Conservation (phyloP, 2,797 vertebrate genomes). For the Arnoldichthys spilopterus region DNA sequence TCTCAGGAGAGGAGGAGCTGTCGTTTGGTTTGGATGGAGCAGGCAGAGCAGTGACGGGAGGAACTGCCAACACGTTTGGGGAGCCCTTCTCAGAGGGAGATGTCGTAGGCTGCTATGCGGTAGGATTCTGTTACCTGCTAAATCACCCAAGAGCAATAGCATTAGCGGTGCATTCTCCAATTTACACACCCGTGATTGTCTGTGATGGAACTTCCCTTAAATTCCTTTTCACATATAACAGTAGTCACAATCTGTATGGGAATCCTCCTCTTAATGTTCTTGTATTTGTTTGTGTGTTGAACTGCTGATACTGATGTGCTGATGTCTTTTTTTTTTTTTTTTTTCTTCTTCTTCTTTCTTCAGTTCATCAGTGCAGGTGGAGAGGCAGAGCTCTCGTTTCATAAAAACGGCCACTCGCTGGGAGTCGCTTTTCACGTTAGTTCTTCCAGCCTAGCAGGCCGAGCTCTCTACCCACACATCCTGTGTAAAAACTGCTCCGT, state of each 20-base stretch:
- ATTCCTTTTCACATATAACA: too few species aligned
- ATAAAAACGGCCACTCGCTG: constrained; percentile 82
- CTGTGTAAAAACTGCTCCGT: constrained; percentile 85
- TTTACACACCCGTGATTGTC: too few species aligned
- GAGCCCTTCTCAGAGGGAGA: constrained; percentile 85
- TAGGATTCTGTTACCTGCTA: constrained; percentile 53
- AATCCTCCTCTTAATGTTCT: too few species aligned
- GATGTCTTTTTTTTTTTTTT: background rate
- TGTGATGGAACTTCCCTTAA: too few species aligned
- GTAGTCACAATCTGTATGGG: too few species aligned
- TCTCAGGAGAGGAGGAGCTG: constrained; percentile 83
- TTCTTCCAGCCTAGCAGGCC: constrained; percentile 67
- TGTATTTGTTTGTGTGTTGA: background rate
- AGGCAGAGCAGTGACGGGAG: constrained; percentile 80
- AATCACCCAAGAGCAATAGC: background rate
- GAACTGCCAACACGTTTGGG: constrained; percentile 83
- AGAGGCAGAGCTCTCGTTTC: constrained; percentile 82
- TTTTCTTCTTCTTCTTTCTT: background rate
- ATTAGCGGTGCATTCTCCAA: background rate
- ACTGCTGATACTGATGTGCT: background rate
- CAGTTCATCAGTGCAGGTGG: constrained; percentile 80
- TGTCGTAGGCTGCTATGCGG: constrained; percentile 89
- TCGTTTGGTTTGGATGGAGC: constrained; percentile 86
- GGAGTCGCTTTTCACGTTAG: constrained; percentile 80
- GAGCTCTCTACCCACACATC: constrained; percentile 83